phyloP scores from a whole-genome alignment of 2,888 invertebrate genomes.

The Mesochorus sp. region DNA sequence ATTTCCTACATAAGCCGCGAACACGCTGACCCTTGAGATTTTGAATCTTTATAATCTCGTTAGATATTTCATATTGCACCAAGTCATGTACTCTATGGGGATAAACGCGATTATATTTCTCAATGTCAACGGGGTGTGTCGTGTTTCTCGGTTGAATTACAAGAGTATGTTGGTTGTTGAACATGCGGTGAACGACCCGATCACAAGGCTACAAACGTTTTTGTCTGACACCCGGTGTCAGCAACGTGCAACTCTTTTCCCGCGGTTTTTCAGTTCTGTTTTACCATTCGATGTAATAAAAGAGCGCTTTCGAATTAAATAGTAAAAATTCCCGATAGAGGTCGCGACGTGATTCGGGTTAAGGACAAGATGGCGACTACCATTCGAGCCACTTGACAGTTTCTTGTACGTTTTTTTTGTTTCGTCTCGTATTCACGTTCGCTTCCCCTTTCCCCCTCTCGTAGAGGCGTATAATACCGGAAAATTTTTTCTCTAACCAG shows the following conservation, averaged over 20 bases:
- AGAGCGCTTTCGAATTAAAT: neutral
- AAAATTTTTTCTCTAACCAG: neutral
- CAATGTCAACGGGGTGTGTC: neutral
- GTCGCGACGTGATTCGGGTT: neutral
- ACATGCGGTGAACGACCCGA: constrained; percentile 20
- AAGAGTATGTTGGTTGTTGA: too few species aligned
- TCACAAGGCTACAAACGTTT: neutral
- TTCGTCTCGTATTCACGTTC: constrained; percentile 9
- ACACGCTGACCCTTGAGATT: neutral
- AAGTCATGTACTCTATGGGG: neutral
- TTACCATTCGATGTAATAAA: neutral
- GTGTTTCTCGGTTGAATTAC: neutral
- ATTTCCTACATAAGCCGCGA: too few species aligned
- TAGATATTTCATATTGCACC: neutral
- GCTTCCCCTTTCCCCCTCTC: too few species aligned
- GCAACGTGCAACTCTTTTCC: neutral
- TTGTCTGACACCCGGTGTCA: neutral
- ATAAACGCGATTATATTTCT: neutral
- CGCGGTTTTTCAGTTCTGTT: neutral
- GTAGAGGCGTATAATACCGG: too few species aligned
- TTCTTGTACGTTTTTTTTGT: neutral
- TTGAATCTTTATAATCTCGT: neutral
- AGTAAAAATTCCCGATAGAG: constrained; percentile 12
- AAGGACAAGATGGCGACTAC: constrained; percentile 44
- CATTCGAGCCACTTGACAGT: constrained; percentile 45